Evolutionary conservation across 2,888 invertebrate genomes (phyloP), one percentile per base, ranked within the genome.

Genomic region (Emmelina monodactyla): DNA sequence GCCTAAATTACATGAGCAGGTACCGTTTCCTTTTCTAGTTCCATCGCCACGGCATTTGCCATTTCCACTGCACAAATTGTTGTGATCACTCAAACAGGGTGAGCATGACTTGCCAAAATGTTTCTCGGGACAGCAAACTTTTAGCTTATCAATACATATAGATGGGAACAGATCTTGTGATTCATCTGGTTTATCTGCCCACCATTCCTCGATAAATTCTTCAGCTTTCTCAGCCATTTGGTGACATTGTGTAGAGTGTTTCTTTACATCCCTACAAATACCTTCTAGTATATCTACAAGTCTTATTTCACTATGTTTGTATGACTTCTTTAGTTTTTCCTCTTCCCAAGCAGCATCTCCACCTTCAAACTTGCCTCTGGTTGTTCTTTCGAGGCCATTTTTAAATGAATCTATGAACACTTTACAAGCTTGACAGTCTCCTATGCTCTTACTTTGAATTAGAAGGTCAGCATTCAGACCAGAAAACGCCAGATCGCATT

Each of bases 301-400:
- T 32, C 97, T 83, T 38, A 96, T 87, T 81, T 96, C 97, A 62
- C 95, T 94, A 7, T 84, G 88, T 42, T 88, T 85, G 61, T 95
- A 96, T 1, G 88, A 86, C 33, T 88, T 87, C 44, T 89, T 88
- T 34, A 92, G 68, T 49, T 92, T 92, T 55, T 92, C 88, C 62
- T 94, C 92, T 60, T 96, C 96, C 94, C 95, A 96, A 3, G 92
- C 93, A 0, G 94, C 86, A 62, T 96, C 95, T 1, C 96, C 96
- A 2, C 96, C 96, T 50, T 92, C 95, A 68, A 90, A 94, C 63
- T 94, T 93, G 9, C 90, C 91, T 49, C 92, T 85, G n/a, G 88
- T 79, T 0, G 95, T 96, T 46, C 84, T 83, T 42, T 89, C 88
- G 44, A 96, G 72, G 2, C 93, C 94, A 85, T 84, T 84, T 57